A percentile compares a stretch with the other conserved stretches of the same genome.
phyloP scores from a whole-genome alignment of 2,888 invertebrate species.

The Argyresthia albistria region DNA sequence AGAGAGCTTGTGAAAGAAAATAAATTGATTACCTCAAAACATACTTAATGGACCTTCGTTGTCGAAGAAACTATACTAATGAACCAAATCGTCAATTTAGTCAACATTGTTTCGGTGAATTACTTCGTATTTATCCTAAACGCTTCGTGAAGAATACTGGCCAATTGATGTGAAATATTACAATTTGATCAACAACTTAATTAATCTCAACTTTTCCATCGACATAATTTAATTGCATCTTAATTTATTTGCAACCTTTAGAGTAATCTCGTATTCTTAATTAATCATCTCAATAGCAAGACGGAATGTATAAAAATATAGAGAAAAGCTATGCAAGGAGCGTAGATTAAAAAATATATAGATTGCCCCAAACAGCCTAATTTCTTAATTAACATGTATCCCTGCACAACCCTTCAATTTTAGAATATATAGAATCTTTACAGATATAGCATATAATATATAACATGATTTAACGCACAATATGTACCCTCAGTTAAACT shows the following conservation, averaged over 20 bases:
- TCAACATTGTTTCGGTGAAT: background rate
- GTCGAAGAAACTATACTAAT: background rate
- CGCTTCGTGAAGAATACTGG: slow-evolving; percentile 2
- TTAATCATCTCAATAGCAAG: background rate
- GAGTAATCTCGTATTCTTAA: background rate
- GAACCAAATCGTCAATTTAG: background rate
- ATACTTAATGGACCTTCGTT: background rate
- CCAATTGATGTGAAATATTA: background rate
- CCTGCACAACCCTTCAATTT: background rate
- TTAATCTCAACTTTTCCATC: background rate
- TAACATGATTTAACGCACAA: slow-evolving; percentile 1
- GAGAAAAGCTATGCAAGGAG: background rate
- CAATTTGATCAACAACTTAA: background rate
- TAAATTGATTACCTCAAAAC: slow-evolving; percentile 5
- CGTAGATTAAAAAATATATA: background rate
- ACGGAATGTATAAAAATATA: slow-evolving; percentile 2
- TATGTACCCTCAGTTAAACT: background rate
- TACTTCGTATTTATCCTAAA: background rate
- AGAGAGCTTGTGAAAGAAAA: slow-evolving; percentile 13
- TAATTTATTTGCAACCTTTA: background rate
- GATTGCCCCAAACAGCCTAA: background rate
- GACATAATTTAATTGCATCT: background rate
- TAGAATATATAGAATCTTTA: background rate
- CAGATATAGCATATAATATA: background rate
- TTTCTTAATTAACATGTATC: background rate